These are phyloP conservation scores for Macropus fuliginosus DNA, from an alignment of 2,797 vertebrate species.

Conservation along the genomic window DNA sequence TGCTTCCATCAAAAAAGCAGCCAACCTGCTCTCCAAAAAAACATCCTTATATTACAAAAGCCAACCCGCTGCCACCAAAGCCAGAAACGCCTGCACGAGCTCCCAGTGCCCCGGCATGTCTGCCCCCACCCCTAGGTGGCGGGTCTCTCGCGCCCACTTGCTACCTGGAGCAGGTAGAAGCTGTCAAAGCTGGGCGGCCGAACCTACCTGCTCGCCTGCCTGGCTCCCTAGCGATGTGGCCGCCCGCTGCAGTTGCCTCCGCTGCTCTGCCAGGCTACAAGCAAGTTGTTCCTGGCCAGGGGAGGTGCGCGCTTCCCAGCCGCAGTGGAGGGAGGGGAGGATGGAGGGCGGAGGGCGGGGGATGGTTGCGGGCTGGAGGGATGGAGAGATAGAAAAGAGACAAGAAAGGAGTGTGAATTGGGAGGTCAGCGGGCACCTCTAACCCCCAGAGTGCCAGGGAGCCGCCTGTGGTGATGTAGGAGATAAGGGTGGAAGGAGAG, in stretches of 20 bases:
- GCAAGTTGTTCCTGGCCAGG: not conserved
- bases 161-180: not conserved
- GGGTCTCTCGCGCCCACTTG: not conserved
- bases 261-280: not conserved
- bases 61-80: not conserved
- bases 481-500: not conserved
- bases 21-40: not conserved
- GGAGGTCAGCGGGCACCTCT: not conserved
- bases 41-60: not conserved
- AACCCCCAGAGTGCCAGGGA: not conserved
- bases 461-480: not conserved
- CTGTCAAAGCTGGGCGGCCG: not conserved
- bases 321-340: slow-evolving; percentile 1
- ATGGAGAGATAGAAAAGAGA: not conserved
- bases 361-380: not conserved
- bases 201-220: not conserved
- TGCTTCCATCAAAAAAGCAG: not conserved
- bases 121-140: not conserved
- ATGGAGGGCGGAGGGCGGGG: not conserved
- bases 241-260: not conserved
- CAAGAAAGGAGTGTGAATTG: not conserved
- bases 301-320: slow-evolving; percentile 51
- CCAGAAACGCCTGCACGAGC: not conserved
- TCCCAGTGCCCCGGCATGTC: not conserved
- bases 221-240: not conserved